Evolutionary conservation across 2,888 invertebrate genomes (phyloP).

Genomic region (Sarcophaga subvicina): DNA sequence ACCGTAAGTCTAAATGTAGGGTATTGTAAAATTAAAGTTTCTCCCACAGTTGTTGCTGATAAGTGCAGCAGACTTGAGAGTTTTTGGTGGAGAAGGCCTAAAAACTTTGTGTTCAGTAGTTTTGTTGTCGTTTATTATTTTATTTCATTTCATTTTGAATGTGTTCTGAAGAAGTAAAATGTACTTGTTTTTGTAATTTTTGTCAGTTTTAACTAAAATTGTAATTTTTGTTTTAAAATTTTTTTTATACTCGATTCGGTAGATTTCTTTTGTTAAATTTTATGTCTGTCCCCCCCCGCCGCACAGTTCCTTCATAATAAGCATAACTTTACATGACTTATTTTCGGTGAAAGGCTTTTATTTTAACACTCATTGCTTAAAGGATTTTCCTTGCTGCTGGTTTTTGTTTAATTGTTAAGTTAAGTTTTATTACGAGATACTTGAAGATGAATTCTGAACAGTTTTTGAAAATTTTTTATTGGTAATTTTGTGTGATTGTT

Average conservation of each 20-base stretch:
- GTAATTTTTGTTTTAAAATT: background rate
- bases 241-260: constrained; percentile 24
- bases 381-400: constrained; percentile 22
- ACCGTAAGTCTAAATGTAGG: background rate
- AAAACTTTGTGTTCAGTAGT: constrained; percentile 32
- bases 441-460: constrained; percentile 20
- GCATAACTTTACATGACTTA: constrained; percentile 7
- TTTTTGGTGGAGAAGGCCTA: constrained; percentile 43
- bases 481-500: background rate
- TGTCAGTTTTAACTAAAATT: constrained; percentile 33
- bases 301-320: background rate
- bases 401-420: constrained; percentile 2
- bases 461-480: background rate
- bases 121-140: background rate
- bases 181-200: constrained; percentile 35
- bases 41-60: constrained; percentile 33
- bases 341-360: background rate
- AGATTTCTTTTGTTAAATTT: constrained; percentile 28
- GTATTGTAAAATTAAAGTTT: background rate
- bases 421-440: constrained; percentile 1
- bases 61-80: constrained; percentile 34
- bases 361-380: constrained; percentile 8
- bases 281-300: background rate
- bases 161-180: constrained; percentile 23
- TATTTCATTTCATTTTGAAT: constrained; percentile 2